Conservation (phyloP, 1,140 invertebrate genomes). For the Drosophila subpulchrella region DNA sequence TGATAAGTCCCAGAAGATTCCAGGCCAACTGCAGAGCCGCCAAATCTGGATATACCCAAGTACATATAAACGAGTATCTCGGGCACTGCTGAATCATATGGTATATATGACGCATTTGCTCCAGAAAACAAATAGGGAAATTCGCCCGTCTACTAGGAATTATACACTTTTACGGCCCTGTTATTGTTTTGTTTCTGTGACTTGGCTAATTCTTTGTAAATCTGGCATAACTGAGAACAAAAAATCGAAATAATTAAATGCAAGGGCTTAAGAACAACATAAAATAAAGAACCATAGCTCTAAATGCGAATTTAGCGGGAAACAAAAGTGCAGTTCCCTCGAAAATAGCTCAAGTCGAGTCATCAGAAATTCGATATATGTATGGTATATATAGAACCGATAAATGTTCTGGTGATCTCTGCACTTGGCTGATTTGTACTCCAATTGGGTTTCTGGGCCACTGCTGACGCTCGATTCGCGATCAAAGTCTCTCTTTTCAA, state of each 20-base stretch:
- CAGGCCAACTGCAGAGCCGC: slow-evolving; percentile 25
- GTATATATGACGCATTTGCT: slow-evolving; percentile 35
- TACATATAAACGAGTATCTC: not conserved
- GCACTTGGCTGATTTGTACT: slow-evolving; percentile 39
- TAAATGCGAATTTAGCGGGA: slow-evolving; percentile 24
- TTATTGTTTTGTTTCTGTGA: slow-evolving; percentile 14
- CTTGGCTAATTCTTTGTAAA: slow-evolving; percentile 26
- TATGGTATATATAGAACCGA: slow-evolving; percentile 1
- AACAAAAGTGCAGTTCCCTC: slow-evolving; percentile 16
- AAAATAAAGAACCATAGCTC: not conserved
- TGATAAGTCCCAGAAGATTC: slow-evolving; percentile 23
- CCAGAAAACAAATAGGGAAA: slow-evolving; percentile 44
- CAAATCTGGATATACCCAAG: slow-evolving; percentile 6
- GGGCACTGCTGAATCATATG: slow-evolving; percentile 21
- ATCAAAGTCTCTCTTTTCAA: slow-evolving; percentile 33
- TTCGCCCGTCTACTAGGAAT: slow-evolving; percentile 15
- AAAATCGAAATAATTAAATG: slow-evolving; percentile 4
- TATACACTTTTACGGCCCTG: slow-evolving; percentile 33
- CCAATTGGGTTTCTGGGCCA: slow-evolving; percentile 59
- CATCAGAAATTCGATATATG: slow-evolving; percentile 24
- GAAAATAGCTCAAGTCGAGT: slow-evolving; percentile 12
- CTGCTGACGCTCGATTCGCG: slow-evolving; percentile 38
- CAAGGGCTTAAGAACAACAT: slow-evolving; percentile 1
- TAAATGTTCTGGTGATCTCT: slow-evolving; percentile 20
- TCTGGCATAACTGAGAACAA: slow-evolving; percentile 9